Evolutionary conservation across 2,888 invertebrate genomes (phyloP).

Genomic region (Griposia aprilina): DNA sequence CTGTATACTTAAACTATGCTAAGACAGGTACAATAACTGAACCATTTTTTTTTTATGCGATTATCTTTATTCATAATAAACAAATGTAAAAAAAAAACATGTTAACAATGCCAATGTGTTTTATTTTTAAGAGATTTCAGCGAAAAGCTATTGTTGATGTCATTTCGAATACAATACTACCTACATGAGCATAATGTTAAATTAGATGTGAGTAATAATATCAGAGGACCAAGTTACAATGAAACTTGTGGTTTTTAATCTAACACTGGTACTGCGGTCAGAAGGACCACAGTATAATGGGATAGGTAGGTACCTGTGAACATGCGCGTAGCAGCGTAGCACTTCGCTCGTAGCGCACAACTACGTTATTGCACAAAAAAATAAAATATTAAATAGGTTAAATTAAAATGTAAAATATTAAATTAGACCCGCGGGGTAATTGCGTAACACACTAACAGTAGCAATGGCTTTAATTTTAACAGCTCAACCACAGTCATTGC

Average conservation of each 20-base stretch:
- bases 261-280: slow-evolving; percentile 32
- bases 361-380: background rate
- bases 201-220: slow-evolving; percentile 10
- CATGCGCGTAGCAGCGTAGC: slow-evolving; percentile 34
- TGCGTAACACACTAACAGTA: too few relatives aligned
- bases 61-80: background rate
- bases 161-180: background rate
- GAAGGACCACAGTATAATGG: background rate
- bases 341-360: slow-evolving; percentile 25
- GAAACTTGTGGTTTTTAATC: slow-evolving; percentile 41
- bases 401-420: too few relatives aligned
- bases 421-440: too few relatives aligned
- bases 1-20: slow-evolving; percentile 2
- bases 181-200: background rate
- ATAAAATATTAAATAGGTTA: background rate
- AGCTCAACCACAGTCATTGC: too few relatives aligned
- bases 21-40: background rate
- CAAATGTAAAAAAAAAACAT: background rate
- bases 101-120: background rate
- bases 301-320: slow-evolving; percentile 12
- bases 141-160: background rate
- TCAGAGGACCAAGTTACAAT: slow-evolving; percentile 18
- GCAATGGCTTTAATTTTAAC: too few relatives aligned
- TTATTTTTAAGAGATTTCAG: background rate
- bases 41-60: background rate